Evolutionary conservation across 2,888 invertebrate species (phyloP), one percentile per base, ranked within the genome.

Genomic region (Tipula helvola): DNA sequence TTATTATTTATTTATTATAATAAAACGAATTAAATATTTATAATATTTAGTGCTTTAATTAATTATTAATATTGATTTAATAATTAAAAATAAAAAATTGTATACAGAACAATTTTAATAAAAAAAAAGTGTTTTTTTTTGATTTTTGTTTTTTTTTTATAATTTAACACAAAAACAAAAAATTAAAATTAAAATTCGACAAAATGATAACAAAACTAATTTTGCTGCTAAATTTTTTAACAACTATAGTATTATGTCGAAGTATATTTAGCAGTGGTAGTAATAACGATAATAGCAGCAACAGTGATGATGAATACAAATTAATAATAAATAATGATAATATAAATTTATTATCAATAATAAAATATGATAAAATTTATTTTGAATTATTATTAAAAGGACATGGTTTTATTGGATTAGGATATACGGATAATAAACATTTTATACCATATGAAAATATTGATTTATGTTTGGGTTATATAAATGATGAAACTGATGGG

Each of bases 401-500:
- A 84, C 84, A 84, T 84, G 84, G 84, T 84, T 84, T 39, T 41
- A 39, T 84, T 39, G 84, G 84, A 84, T 84, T 84, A 84, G 84
- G 84, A 84, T 84, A 39, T 16, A 41, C 84, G 39, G 84, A 84
- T 84, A 41, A 84, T 39, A 84, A 84, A 41, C n/a, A 84, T 84
- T 84, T 84, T 84, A 84, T 84, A 84, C 36, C 36, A 84, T 84
- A 39, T 84, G 84, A 84, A 84, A 84, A 84, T 84, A 84, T 84
- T 41, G 84, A 84, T 84, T 84, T 84, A 84, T 84, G 84, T n/a
- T 84, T 84, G 36, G 84, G 84, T 16, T 84, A 84, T n/a, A 84
- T 84, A 39, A 41, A 84, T 39, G 84, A 84, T 84, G 41, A 41
- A 39, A 41, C 16, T 16, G 84, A 84, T 39, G 84, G 84, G 36